phyloP scores from a whole-genome alignment of 2,797 vertebrate species.

The Lepilemur ruficaudatus region DNA sequence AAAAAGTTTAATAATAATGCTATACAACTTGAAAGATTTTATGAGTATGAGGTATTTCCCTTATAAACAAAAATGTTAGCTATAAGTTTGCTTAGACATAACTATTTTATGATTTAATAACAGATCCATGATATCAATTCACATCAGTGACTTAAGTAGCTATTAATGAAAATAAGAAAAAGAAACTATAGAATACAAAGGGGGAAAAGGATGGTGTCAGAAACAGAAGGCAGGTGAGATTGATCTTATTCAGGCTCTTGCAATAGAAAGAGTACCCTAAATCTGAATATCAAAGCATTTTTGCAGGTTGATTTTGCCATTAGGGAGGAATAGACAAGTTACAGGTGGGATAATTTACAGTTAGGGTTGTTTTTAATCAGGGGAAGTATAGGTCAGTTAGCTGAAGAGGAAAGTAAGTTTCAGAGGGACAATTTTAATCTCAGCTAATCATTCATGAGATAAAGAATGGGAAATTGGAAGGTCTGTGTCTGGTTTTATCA shows the following conservation, averaged over 20 bases:
- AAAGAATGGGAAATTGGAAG: conserved; percentile 36
- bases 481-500: conserved; percentile 27
- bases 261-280: not conserved
- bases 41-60: not conserved
- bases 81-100: not conserved
- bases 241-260: not conserved
- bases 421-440: conserved; percentile 36
- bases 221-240: not conserved
- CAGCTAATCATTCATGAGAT: conserved; percentile 57
- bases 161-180: not conserved
- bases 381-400: conserved; percentile 11
- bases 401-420: conserved; percentile 53
- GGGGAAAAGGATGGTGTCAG: not conserved
- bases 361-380: not conserved
- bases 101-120: not conserved
- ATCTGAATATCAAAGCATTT: not conserved
- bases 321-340: not conserved
- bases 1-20: conserved; percentile 25
- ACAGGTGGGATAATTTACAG: not conserved
- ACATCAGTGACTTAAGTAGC: not conserved
- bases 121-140: not conserved
- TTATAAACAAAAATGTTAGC: not conserved
- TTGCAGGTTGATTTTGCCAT: not conserved
- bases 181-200: not conserved
- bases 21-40: not conserved